Conservation (phyloP, 2,797 vertebrate species). For the Bucorvus abyssinicus region DNA sequence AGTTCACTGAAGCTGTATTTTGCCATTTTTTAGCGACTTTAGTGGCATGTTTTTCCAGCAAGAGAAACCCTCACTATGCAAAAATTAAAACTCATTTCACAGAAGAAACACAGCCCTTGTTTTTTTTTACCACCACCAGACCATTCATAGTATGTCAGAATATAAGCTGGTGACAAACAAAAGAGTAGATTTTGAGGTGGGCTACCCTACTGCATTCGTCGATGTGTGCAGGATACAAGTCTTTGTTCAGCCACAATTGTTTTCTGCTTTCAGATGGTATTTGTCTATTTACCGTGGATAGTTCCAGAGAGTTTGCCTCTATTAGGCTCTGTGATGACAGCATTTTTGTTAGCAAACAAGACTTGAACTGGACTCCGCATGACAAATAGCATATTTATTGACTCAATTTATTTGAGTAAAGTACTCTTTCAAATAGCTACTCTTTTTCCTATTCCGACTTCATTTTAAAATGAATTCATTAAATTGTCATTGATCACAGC, state of each 20-base stretch:
- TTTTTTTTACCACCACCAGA: neutral
- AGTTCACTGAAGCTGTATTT: neutral
- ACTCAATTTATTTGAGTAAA: slow-evolving; percentile 67
- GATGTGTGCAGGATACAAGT: neutral
- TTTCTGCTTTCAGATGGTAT: slow-evolving; percentile 58
- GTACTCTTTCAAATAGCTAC: slow-evolving; percentile 39
- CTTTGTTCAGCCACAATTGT: neutral
- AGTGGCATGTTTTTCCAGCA: neutral
- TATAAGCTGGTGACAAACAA: neutral
- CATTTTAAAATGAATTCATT: slow-evolving; percentile 66
- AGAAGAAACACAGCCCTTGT: neutral
- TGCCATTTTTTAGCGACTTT: neutral
- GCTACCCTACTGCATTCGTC: neutral
- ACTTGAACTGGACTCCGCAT: slow-evolving; percentile 61
- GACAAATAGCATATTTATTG: slow-evolving; percentile 71
- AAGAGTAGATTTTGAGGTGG: neutral
- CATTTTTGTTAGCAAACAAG: slow-evolving; percentile 61
- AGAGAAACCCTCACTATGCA: neutral
- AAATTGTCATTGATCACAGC: slow-evolving; percentile 67
- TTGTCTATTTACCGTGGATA: slow-evolving; percentile 32
- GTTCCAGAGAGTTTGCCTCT: slow-evolving; percentile 48
- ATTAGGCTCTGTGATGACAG: slow-evolving; percentile 59
- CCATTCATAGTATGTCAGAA: neutral
- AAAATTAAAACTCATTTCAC: slow-evolving; percentile 18
- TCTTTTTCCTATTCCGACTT: slow-evolving; percentile 58